Evolutionary conservation across 2,113 vertebrate genomes (phyloP).

Genomic region (Dendropsophus ebraccatus): DNA sequence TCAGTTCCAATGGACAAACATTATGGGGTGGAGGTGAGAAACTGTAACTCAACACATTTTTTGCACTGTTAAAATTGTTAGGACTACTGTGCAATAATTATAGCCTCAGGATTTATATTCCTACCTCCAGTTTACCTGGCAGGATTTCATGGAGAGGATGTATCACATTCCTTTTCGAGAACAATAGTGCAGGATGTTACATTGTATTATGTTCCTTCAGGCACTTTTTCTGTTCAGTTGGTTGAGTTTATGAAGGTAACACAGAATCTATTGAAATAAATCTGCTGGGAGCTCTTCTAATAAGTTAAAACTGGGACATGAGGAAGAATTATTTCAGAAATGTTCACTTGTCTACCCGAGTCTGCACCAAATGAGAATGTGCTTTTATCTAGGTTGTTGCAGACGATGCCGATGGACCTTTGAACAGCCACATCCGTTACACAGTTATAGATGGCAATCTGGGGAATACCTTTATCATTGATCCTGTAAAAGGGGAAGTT

Average conservation of each 20-base stretch:
- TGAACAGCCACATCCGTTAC: slow-evolving; percentile 84
- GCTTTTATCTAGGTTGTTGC: slow-evolving; percentile 82
- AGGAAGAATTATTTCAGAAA: slow-evolving; percentile 27
- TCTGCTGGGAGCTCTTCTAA: slow-evolving; percentile 59
- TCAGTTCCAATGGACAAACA: background rate
- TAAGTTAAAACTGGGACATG: slow-evolving; percentile 54
- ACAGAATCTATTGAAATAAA: slow-evolving; percentile 46
- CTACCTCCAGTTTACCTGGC: background rate
- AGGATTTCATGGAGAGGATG: background rate
- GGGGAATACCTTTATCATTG: slow-evolving; percentile 90
- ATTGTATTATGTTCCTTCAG: slow-evolving; percentile 41
- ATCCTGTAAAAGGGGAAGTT: slow-evolving; percentile 85
- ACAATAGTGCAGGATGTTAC: slow-evolving; percentile 28
- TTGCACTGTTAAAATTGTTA: background rate
- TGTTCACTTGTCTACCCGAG: background rate
- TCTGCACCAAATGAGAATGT: slow-evolving; percentile 58
- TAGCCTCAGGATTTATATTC: slow-evolving; percentile 2
- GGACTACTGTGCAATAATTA: background rate
- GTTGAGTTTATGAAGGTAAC: slow-evolving; percentile 52
- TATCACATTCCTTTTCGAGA: slow-evolving; percentile 31
- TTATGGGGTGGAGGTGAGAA: background rate
- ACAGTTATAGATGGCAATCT: slow-evolving; percentile 89
- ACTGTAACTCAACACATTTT: background rate
- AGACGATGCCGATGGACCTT: slow-evolving; percentile 90
- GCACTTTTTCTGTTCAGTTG: slow-evolving; percentile 46